Evolutionary conservation across 1,140 invertebrate genomes (phyloP).

Genomic region (Drosophila hydei): DNA sequence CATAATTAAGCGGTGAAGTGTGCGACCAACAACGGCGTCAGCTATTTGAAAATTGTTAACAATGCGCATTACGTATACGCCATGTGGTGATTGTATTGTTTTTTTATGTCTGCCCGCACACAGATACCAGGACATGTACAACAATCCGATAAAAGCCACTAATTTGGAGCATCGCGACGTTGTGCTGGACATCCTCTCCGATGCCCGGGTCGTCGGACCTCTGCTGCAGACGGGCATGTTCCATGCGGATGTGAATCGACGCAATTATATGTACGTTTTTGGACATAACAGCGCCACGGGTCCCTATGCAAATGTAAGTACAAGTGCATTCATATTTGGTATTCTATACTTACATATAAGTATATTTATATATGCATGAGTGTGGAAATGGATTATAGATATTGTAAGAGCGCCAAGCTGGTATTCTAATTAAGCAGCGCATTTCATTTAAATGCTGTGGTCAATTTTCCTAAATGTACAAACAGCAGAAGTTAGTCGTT

Average conservation of each 20-base stretch:
- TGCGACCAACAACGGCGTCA: constrained; percentile 21
- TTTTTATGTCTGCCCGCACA: constrained; percentile 9
- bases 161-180: constrained; percentile 90
- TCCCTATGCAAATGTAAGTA: constrained; percentile 88
- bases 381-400: constrained; percentile 7
- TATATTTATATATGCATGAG: not conserved
- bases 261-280: constrained; percentile 95
- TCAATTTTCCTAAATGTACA: constrained; percentile 38
- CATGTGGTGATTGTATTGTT: constrained; percentile 29
- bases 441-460: constrained; percentile 66
- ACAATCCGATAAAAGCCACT: constrained; percentile 86
- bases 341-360: not conserved
- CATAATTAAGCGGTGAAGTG: constrained; percentile 56
- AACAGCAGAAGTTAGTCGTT: constrained; percentile 62
- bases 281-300: constrained; percentile 91
- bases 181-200: constrained; percentile 93
- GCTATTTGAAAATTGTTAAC: constrained; percentile 59
- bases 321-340: constrained; percentile 7
- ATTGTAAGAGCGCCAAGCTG: constrained; percentile 38
- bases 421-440: constrained; percentile 65
- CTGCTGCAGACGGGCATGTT: constrained; percentile 89
- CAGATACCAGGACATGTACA: constrained; percentile 86
- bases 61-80: constrained; percentile 68
- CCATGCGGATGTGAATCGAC: constrained; percentile 89
- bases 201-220: constrained; percentile 92